phyloP scores from a whole-genome alignment of 2,888 invertebrate species.

The Cheilosia variabilis region DNA sequence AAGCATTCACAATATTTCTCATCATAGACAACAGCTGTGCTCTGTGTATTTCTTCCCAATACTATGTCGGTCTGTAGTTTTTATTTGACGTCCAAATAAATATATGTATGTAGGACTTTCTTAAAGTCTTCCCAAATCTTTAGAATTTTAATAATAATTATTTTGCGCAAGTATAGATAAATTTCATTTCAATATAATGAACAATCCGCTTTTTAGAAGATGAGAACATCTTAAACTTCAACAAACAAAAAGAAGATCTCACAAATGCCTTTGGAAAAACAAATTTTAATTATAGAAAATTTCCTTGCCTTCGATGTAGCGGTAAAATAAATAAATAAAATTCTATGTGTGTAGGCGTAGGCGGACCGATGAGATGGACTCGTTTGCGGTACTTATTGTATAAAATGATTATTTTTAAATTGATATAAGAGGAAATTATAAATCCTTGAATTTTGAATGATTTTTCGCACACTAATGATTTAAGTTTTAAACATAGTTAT shows the following conservation, averaged over 20 bases:
- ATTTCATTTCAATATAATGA: slow-evolving; percentile 19
- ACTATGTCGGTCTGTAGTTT: slow-evolving; percentile 23
- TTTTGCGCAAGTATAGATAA: slow-evolving; percentile 32
- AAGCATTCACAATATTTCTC: slow-evolving; percentile 33
- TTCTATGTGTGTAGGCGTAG: slow-evolving; percentile 32
- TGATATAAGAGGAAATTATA: slow-evolving; percentile 53
- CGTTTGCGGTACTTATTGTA: slow-evolving; percentile 29
- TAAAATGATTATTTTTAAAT: slow-evolving; percentile 55
- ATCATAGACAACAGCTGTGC: slow-evolving; percentile 59
- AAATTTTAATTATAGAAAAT: slow-evolving; percentile 57
- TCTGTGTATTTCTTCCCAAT: slow-evolving; percentile 15
- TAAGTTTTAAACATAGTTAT: neutral
- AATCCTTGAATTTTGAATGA: slow-evolving; percentile 53
- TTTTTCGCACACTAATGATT: slow-evolving; percentile 35
- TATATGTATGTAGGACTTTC: slow-evolving; percentile 14
- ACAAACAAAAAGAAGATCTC: slow-evolving; percentile 9
- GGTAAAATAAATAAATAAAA: slow-evolving; percentile 60
- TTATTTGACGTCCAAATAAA: slow-evolving; percentile 40
- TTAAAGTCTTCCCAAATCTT: slow-evolving; percentile 5
- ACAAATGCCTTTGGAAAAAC: slow-evolving; percentile 31
- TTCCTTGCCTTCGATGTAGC: slow-evolving; percentile 25
- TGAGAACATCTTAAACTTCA: slow-evolving; percentile 15
- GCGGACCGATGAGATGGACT: slow-evolving; percentile 34
- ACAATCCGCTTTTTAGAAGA: slow-evolving; percentile 21
- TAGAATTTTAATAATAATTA: slow-evolving; percentile 24